Percentiles rank a stretch among this genome's conserved stretches.
Evolutionary conservation across 2,888 invertebrate species (phyloP).

Genomic region (Lapara coniferarum): DNA sequence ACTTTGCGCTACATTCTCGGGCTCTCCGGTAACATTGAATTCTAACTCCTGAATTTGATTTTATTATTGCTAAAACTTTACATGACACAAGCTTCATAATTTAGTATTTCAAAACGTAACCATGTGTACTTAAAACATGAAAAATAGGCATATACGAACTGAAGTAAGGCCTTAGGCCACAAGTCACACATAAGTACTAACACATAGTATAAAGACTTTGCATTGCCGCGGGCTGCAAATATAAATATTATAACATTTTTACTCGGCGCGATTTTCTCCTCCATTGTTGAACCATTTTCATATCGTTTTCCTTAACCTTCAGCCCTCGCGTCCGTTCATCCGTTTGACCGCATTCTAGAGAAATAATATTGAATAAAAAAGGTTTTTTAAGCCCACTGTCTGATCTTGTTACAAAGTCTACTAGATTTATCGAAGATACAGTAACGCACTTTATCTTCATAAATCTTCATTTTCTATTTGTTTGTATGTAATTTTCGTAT

Average conservation of each 20-base stretch:
- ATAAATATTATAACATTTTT: background rate
- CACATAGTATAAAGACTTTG: background rate
- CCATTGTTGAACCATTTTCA: constrained; percentile 9
- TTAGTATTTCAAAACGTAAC: no score
- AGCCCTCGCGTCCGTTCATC: background rate
- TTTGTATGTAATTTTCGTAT: no score
- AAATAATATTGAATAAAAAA: background rate
- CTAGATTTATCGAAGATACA: background rate
- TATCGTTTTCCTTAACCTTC: background rate
- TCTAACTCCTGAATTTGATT: no score
- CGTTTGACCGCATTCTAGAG: background rate
- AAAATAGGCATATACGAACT: no score
- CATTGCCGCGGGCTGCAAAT: background rate
- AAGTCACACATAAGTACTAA: background rate
- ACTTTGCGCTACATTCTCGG: no score
- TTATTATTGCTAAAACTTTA: no score
- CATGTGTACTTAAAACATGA: no score
- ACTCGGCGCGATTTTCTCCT: background rate
- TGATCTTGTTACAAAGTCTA: background rate
- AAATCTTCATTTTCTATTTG: no score
- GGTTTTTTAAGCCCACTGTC: background rate
- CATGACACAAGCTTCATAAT: no score
- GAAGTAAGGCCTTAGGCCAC: background rate
- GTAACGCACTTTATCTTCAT: no score
- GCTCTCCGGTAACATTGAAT: no score